phyloP scores from a whole-genome alignment of 2,888 invertebrate species.

The Mantis religiosa region DNA sequence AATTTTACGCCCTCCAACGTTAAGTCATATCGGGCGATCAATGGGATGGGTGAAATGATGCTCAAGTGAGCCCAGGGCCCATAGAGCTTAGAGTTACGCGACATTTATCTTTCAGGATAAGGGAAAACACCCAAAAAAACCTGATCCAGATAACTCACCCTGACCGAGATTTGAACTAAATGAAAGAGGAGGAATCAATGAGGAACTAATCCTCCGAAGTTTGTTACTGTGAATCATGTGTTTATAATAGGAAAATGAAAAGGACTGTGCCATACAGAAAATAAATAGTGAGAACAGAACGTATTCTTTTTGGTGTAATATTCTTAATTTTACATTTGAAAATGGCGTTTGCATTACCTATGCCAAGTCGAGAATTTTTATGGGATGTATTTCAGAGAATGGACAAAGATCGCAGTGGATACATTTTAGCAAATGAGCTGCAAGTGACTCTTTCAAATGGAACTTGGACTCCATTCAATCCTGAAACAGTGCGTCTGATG shows the following conservation, averaged over 20 bases:
- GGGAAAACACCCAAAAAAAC: no score
- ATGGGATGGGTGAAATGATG: no score
- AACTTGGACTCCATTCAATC: slow-evolving; percentile 96
- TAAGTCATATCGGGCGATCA: no score
- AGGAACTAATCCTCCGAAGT: neutral
- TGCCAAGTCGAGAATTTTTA: slow-evolving; percentile 72
- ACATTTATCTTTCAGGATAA: no score
- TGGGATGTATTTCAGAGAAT: slow-evolving; percentile 80
- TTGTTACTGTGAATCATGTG: neutral
- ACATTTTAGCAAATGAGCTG: slow-evolving; percentile 83
- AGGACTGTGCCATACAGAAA: neutral
- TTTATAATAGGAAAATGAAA: neutral
- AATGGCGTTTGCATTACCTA: slow-evolving; percentile 54
- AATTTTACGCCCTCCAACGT: no score
- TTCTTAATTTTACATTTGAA: neutral
- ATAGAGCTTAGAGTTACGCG: no score
- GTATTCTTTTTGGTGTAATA: neutral
- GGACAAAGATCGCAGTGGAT: slow-evolving; percentile 79
- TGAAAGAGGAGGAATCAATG: neutral
- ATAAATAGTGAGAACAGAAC: neutral
- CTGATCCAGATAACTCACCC: no score
- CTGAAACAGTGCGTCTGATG: slow-evolving; percentile 94
- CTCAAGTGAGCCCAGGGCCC: no score
- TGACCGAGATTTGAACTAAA: no score
- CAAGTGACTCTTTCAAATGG: slow-evolving; percentile 92